A percentile compares a stretch with the other conserved stretches of the same genome.
These are phyloP conservation scores for Conus canariensis DNA, from an alignment of 2,888 invertebrate genomes.

Conservation along the genomic window DNA sequence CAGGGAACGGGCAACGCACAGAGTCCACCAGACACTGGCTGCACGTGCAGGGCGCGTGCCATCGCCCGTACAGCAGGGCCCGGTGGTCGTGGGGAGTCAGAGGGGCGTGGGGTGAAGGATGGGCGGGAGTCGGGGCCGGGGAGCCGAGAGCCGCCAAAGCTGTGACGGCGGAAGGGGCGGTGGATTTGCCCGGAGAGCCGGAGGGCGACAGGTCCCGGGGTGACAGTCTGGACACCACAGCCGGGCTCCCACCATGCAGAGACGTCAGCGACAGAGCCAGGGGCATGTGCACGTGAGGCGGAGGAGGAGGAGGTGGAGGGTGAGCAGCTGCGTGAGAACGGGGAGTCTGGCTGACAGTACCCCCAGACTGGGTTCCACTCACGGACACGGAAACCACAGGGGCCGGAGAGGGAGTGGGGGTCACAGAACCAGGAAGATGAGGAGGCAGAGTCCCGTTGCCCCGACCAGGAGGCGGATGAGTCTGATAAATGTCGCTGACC, in stretches of 20 bases:
- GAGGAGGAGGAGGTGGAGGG: constrained; percentile 26
- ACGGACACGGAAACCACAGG: not conserved
- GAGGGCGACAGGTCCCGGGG: constrained; percentile 20
- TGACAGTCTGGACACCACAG: constrained; percentile 25
- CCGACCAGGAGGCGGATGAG: constrained; percentile 51
- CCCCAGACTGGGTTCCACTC: constrained; percentile 11
- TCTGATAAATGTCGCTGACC: constrained; percentile 73
- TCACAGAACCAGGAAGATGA: constrained; percentile 7
- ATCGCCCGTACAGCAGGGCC: constrained; percentile 12
- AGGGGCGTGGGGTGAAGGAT: not conserved
- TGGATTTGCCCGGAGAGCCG: not conserved
- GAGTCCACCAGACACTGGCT: constrained; percentile 46
- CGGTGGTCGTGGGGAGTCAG: not conserved
- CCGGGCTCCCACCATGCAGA: not conserved
- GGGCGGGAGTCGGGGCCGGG: not conserved
- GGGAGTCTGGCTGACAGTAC: not conserved
- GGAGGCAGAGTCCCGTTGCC: constrained; percentile 3
- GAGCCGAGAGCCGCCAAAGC: constrained; percentile 13
- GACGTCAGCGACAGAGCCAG: constrained; percentile 21
- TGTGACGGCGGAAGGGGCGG: not conserved
- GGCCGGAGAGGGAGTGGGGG: constrained; percentile 1
- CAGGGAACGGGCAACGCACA: constrained; percentile 29
- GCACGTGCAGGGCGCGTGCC: constrained; percentile 49
- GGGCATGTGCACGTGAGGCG: constrained; percentile 23
- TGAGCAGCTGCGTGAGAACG: not conserved